Evolutionary conservation across 2,888 invertebrate species (phyloP), one percentile per base, ranked within the genome.

Genomic region (Frankliniella intonsa): DNA sequence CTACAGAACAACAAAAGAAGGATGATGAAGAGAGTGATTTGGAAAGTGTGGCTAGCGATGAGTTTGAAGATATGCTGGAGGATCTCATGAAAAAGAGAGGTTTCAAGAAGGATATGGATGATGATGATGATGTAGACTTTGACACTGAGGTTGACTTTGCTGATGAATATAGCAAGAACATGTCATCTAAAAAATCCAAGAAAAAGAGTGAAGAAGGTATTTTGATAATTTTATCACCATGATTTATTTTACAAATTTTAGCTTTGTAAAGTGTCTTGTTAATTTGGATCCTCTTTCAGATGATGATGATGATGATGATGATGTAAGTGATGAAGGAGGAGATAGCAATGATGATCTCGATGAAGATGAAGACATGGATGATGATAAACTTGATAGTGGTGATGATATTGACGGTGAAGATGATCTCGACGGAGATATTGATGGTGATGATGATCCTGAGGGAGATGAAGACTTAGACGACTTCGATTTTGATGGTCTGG

Each of bases 21-120:
- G 88, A 92, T 80, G 92, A 91, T 10, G 91, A 92, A 62, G 91
- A 90, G 80, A 91, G 91, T 84, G 92, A 92, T 84, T 88, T 90
- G 0, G 94, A 92, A 79, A 94, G 95, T 80, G 93, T 97, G 14
- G 92, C 91, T 84, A 94, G 94, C 86, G 93, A 93, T 80, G 95
- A 95, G 87, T 94, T 94, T 86, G 93, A 95, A 84, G 90, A 91
- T 82, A 92, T 93, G 86, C 88, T 95, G 65, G 90, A 91, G 84
- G 89, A 88, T 80, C 88, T 86, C 88, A 87, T 85, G 86, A 86
- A 2, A 85, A 86, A 80, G 86, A 86, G 83, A 85, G 86, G 87
- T 85, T 88, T 87, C 83, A 90, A 86, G 85, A 89, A 87, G 84
- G 89, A 90, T 82, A 85, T 85, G 8, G 92, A 93, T 80, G 86